A percentile compares a stretch with the other conserved stretches of the same genome.
Conservation (phyloP, 2,888 invertebrate genomes). For the Tipula confusa region DNA sequence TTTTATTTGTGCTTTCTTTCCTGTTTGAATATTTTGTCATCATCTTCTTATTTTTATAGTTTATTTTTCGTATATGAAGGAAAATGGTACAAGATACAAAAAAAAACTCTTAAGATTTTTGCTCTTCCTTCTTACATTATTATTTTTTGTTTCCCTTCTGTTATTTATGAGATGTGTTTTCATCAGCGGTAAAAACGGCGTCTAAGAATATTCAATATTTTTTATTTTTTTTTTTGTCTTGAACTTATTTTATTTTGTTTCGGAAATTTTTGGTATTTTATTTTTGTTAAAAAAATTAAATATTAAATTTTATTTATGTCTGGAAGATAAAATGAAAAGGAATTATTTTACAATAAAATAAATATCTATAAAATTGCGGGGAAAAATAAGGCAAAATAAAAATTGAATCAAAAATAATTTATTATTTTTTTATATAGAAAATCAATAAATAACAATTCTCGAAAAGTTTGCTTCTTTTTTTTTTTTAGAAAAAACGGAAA, state of each 20-base stretch:
- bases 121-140: background rate
- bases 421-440: background rate
- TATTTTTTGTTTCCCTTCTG: background rate
- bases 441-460: background rate
- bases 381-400: background rate
- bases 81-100: background rate
- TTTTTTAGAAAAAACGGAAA: background rate
- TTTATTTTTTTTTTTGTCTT: background rate
- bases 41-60: background rate
- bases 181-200: conserved; percentile 30
- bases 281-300: background rate
- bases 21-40: conserved; percentile 12
- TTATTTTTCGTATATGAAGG: background rate
- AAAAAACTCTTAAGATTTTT: background rate
- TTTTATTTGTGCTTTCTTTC: background rate
- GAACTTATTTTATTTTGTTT: background rate
- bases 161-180: conserved; percentile 30
- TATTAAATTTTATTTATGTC: background rate
- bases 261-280: background rate
- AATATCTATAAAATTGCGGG: background rate
- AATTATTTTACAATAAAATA: conserved; percentile 12
- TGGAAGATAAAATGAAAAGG: background rate
- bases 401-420: background rate
- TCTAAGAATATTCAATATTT: conserved; percentile 30
- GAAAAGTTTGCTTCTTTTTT: background rate